These are phyloP conservation scores for Lycaon pictus DNA, from an alignment of 2,113 vertebrate genomes.

Conservation along the genomic window DNA sequence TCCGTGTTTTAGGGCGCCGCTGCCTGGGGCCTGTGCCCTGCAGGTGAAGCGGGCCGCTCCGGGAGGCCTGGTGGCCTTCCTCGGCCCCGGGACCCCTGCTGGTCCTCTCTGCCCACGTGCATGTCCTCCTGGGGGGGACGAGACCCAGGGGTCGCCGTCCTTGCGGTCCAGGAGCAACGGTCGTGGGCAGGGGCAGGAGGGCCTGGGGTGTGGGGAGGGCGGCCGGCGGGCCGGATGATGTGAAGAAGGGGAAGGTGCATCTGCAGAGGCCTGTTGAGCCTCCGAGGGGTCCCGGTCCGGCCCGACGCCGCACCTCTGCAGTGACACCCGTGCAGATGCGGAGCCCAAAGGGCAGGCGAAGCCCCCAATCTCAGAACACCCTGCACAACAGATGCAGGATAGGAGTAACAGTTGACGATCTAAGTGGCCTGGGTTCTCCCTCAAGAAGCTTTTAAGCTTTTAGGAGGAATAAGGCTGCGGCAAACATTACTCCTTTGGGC, in stretches of 20 bases:
- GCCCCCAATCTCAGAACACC: not conserved
- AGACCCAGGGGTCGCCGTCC: not conserved
- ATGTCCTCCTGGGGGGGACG: not conserved
- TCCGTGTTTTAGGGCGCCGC: not conserved
- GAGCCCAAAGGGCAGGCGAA: not conserved
- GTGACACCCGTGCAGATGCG: not conserved
- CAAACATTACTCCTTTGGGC: constrained; percentile 50
- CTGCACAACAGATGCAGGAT: not conserved
- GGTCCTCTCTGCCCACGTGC: not conserved
- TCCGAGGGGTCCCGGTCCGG: not conserved
- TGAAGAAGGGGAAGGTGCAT: too few species aligned
- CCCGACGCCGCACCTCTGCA: too few species aligned
- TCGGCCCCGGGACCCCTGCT: not conserved
- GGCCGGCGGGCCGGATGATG: too few species aligned
- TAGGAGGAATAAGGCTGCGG: not conserved
- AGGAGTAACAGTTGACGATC: not conserved
- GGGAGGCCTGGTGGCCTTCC: not conserved
- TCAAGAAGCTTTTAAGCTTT: constrained; percentile 43
- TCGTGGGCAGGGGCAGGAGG: not conserved
- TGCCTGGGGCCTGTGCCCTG: not conserved
- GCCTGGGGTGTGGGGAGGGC: too few species aligned
- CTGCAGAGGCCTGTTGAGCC: too few species aligned
- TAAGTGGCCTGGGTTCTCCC: not conserved
- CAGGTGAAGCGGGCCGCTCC: too few species aligned
- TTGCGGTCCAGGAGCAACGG: not conserved